Conservation (phyloP, 2,113 vertebrate species). For the Bungarus multicinctus region DNA sequence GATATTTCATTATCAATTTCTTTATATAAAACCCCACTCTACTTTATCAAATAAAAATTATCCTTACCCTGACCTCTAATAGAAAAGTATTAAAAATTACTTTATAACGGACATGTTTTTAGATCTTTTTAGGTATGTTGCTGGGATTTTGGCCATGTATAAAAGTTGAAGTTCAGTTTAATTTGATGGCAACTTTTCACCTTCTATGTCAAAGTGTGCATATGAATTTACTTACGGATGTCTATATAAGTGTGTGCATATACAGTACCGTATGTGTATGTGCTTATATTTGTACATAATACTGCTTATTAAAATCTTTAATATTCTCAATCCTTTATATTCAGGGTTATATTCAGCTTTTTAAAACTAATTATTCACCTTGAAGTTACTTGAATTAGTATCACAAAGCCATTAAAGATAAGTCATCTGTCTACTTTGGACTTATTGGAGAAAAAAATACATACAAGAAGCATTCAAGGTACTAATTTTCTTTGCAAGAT, state of each 20-base stretch:
- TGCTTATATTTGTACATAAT: background rate
- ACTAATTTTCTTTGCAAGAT: slow-evolving; percentile 16
- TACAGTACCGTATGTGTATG: background rate
- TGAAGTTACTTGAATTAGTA: background rate
- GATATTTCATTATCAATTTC: background rate
- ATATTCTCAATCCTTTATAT: background rate
- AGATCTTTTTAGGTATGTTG: slow-evolving; percentile 19
- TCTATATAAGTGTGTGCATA: background rate
- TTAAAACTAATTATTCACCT: background rate
- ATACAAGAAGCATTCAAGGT: slow-evolving; percentile 15
- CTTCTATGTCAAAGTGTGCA: background rate
- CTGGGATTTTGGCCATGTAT: background rate
- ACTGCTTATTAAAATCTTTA: background rate
- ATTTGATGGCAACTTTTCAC: background rate
- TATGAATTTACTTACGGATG: background rate
- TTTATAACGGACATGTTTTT: slow-evolving; percentile 16
- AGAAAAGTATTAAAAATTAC: slow-evolving; percentile 6
- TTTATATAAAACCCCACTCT: background rate
- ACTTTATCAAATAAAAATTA: background rate
- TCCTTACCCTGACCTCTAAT: background rate
- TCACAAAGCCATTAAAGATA: background rate
- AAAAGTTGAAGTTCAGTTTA: background rate
- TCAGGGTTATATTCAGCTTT: background rate
- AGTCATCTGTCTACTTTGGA: slow-evolving; percentile 4
- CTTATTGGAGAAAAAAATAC: background rate